A percentile compares a stretch with the other conserved stretches of the same genome.
Evolutionary conservation across 2,113 vertebrate species (phyloP).

Genomic region (Phrynocephalus versicolor): DNA sequence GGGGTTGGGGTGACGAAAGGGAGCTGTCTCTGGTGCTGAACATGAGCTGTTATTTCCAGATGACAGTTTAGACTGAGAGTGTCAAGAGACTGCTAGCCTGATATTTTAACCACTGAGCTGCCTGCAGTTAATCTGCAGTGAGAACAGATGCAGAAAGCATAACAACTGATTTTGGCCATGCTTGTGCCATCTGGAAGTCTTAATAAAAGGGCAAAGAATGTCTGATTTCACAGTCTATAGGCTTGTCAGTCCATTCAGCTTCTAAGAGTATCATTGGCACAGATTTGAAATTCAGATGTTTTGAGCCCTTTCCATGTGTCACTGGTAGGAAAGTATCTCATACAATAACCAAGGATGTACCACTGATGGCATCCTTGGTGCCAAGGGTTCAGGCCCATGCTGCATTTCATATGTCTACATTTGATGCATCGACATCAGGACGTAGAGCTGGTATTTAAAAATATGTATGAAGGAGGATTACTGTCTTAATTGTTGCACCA

Average conservation of each 20-base stretch:
- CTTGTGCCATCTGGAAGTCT: constrained; percentile 41
- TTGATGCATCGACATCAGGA: neutral
- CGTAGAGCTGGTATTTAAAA: neutral
- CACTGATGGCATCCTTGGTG: neutral
- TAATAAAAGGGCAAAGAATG: constrained; percentile 14
- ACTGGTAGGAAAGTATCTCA: neutral
- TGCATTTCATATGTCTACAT: neutral
- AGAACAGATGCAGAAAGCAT: constrained; percentile 42
- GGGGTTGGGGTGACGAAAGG: neutral
- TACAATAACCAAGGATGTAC: neutral
- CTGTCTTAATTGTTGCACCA: too few species aligned
- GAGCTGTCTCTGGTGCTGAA: constrained; percentile 3
- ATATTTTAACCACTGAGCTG: constrained; percentile 36
- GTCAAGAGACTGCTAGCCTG: constrained; percentile 15
- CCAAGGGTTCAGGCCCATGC: neutral
- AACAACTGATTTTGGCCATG: constrained; percentile 25
- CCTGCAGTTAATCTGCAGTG: constrained; percentile 13
- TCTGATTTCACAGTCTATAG: neutral
- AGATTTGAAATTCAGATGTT: neutral
- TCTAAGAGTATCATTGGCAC: neutral
- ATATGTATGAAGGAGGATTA: too few species aligned
- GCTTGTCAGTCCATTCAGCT: constrained; percentile 19
- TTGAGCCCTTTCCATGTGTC: neutral
- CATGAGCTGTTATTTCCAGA: constrained; percentile 20
- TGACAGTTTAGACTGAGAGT: constrained; percentile 8